Evolutionary conservation across 2,888 invertebrate genomes (phyloP).

Genomic region (Carabus problematicus): DNA sequence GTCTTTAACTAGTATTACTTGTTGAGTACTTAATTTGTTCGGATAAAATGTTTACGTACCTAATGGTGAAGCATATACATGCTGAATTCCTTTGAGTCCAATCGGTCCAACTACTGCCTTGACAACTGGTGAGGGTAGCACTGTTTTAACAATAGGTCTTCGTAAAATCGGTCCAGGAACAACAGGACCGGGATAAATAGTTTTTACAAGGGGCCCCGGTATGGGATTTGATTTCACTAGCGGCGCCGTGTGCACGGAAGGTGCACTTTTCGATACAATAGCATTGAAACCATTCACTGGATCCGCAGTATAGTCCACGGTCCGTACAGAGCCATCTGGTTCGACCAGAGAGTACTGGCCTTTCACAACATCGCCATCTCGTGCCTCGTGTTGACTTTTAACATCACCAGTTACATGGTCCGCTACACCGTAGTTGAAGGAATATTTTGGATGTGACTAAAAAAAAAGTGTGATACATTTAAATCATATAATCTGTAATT

Average conservation of each 20-base stretch:
- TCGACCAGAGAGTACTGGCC: conserved; percentile 66
- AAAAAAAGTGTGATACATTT: conserved; percentile 9
- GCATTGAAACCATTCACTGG: conserved; percentile 67
- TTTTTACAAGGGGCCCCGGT: conserved; percentile 1
- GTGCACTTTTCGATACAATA: conserved; percentile 63
- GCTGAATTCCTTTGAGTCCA: conserved; percentile 35
- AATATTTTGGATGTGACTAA: conserved; percentile 67
- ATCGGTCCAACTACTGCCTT: conserved; percentile 34
- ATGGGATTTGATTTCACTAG: conserved; percentile 48
- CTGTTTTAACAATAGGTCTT: conserved; percentile 3
- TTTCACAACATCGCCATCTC: conserved; percentile 71
- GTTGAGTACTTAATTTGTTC: no score
- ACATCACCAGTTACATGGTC: conserved; percentile 67
- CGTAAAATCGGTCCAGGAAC: background rate
- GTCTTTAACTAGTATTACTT: no score
- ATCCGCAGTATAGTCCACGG: conserved; percentile 67
- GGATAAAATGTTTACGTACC: background rate
- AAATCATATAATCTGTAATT: no score
- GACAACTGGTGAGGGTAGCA: conserved; percentile 19
- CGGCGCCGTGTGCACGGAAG: conserved; percentile 60
- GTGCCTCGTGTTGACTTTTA: conserved; percentile 70
- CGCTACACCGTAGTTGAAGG: conserved; percentile 70
- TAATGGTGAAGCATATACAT: conserved; percentile 30
- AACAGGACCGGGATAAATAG: conserved; percentile 6
- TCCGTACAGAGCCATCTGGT: conserved; percentile 63